Base-by-base conservation (phyloP, 2,797 vertebrate species). In the Eulemur mongoz region DNA sequence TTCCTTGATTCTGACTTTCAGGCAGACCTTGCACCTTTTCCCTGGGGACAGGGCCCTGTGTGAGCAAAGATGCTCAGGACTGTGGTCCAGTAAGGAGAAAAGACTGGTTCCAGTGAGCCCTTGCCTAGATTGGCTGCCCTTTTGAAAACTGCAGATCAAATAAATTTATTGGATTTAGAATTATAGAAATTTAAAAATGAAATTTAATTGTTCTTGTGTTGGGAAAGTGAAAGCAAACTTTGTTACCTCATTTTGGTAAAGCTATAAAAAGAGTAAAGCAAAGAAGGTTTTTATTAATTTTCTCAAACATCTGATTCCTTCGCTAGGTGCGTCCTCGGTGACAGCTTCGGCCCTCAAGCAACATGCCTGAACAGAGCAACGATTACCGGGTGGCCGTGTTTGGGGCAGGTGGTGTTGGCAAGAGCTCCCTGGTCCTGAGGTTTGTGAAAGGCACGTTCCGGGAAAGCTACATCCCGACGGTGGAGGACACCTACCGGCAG, bases 401-500 rank as follows among this genome's bases (percentile, higher is more conserved):
- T 40, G 99, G 99, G 73, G 99, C 99, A 15, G 99, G 99, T 59
- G 99, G 99, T 25, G 99, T 99, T 9, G 99, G 99, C 25, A 99
- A 99, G 98, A 99, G 99, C 95, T 99, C 99, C 32, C 97, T 99
- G 85, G 99, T 99, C 22, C 65, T 99, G 95, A 97, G 99, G 50
- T 99, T 99, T 89, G 99, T 99, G 93, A 99, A 99, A 73, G 99
- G 99, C 79, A 99, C 99, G 6, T 99, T 99, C 98, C 98, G 99
- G 48, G 99, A 99, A 97, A 99, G 99, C 97, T 99, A 99, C 96
- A 99, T 99, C 86, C 99, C 99, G 20, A 99, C 99, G 0, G 98
- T 99, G 89, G 99, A 99, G 98, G 99, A 99, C 97, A 99, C 99
- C 69, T 99, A 99, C 97, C 98, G 99, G 5, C 99, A 99, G 97